Conservation (phyloP, 2,888 invertebrate genomes). For the Pristionchus arcanus region DNA sequence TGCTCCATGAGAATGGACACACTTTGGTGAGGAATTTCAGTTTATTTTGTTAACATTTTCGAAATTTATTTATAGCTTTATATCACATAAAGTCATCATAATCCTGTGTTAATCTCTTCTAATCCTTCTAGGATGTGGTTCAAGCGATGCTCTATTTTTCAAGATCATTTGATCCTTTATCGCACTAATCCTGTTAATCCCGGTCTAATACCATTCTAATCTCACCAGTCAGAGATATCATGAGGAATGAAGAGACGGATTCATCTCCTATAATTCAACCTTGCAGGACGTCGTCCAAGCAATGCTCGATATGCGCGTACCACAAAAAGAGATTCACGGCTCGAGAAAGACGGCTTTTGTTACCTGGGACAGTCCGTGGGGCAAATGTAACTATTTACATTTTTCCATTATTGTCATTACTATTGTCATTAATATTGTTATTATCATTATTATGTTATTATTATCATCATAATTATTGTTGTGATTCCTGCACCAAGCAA, state of each 20-base stretch:
- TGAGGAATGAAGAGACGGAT: no score
- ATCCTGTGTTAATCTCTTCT: background rate
- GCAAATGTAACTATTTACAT: background rate
- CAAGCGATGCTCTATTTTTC: no score
- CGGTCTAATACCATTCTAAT: background rate
- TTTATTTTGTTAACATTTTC: no score
- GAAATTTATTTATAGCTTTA: no score
- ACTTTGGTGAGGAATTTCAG: background rate
- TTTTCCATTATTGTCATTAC: no score
- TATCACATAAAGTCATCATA: background rate
- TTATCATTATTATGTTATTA: no score
- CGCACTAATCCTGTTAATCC: background rate
- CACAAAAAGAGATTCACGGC: background rate
- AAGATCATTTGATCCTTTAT: no score
- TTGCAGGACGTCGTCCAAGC: background rate
- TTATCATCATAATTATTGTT: no score
- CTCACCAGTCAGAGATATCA: background rate
- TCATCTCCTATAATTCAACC: no score
- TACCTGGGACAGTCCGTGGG: slow-evolving; percentile 2
- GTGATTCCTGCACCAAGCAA: background rate
- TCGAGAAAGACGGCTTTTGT: background rate
- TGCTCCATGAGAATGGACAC: background rate
- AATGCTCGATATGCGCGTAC: background rate
- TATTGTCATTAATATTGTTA: no score
- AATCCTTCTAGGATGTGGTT: no score